Evolutionary conservation across 2,888 invertebrate genomes (phyloP).

Genomic region (Odontomyia ornata): DNA sequence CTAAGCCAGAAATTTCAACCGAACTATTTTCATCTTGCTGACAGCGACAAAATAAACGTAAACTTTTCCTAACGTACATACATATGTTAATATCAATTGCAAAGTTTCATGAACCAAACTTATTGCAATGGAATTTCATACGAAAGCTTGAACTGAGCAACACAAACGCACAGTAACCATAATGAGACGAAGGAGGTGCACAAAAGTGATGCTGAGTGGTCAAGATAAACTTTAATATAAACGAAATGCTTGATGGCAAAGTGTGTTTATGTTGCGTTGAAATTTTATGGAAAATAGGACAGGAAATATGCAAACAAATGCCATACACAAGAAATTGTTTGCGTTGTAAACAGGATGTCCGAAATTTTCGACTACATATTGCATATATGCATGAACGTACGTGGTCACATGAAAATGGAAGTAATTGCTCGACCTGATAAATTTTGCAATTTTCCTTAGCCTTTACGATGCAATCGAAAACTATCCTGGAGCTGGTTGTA

Average conservation of each 20-base stretch:
- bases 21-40: background rate
- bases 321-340: constrained; percentile 19
- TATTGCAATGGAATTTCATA: background rate
- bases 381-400: background rate
- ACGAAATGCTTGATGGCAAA: constrained; percentile 5
- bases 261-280: constrained; percentile 15
- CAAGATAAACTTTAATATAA: constrained; percentile 24
- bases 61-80: background rate
- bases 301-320: constrained; percentile 13
- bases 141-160: background rate
- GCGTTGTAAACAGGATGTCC: constrained; percentile 2
- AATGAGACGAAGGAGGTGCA: background rate
- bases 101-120: background rate
- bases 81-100: background rate
- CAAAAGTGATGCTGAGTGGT: constrained; percentile 23
- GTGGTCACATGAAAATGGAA: background rate
- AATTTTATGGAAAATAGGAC: constrained; percentile 14
- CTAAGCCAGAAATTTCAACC: background rate
- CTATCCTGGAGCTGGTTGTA: background rate
- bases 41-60: background rate
- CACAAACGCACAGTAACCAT: constrained; percentile 5
- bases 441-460: background rate
- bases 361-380: background rate
- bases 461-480: background rate
- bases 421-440: background rate